A percentile compares a stretch with the other conserved stretches of the same genome.
These are phyloP conservation scores for Apodemus sylvaticus DNA, from an alignment of 2,113 vertebrate species.

Conservation along the genomic window DNA sequence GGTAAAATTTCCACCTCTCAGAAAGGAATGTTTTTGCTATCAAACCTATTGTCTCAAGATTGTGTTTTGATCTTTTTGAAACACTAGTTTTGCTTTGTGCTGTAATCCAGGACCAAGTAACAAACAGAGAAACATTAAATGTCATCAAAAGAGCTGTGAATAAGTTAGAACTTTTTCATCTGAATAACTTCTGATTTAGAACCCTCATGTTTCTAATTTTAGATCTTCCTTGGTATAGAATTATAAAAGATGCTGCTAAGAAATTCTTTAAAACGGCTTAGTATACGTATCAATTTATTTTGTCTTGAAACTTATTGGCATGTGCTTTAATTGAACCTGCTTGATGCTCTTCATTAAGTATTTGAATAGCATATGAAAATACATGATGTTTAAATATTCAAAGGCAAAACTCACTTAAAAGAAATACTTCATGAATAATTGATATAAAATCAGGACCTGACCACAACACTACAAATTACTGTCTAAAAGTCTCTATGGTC, in stretches of 20 bases:
- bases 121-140: conserved; percentile 41
- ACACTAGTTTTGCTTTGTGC: neutral
- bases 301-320: neutral
- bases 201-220: conserved; percentile 45
- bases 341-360: conserved; percentile 21
- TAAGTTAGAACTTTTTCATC: neutral
- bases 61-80: neutral
- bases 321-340: conserved; percentile 55
- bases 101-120: neutral
- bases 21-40: neutral
- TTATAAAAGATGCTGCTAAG: conserved; percentile 1
- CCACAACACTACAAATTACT: conserved; percentile 33
- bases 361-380: conserved; percentile 40
- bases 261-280: neutral
- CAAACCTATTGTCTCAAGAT: neutral
- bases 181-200: conserved; percentile 18
- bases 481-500: conserved; percentile 25
- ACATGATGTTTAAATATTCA: conserved; percentile 48
- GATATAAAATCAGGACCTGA: conserved; percentile 34
- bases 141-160: neutral
- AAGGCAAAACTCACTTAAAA: conserved; percentile 6
- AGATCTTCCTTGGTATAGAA: neutral
- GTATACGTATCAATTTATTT: neutral
- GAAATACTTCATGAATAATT: conserved; percentile 61
- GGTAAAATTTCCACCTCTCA: neutral